A percentile compares a stretch with the other conserved stretches of the same genome.
These are phyloP conservation scores for Eulemur rubriventer DNA, from an alignment of 2,797 vertebrate species.

Conservation along the genomic window DNA sequence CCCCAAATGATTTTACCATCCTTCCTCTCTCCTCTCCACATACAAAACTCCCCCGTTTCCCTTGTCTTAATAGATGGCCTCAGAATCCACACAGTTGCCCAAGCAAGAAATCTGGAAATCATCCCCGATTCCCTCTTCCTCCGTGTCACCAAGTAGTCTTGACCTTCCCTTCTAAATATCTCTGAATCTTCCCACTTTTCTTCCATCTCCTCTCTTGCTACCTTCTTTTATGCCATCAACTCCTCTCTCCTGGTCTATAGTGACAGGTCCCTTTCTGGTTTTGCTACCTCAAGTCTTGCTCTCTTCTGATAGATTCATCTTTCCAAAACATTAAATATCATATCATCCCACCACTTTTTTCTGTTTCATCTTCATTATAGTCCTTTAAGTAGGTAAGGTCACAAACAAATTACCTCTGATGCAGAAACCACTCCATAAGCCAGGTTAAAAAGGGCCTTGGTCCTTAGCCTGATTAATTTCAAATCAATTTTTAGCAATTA, in stretches of 20 bases:
- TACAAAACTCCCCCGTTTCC: neutral
- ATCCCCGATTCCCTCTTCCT: neutral
- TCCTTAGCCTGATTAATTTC: neutral
- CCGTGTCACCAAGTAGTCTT: neutral
- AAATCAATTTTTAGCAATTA: neutral
- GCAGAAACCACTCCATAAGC: neutral
- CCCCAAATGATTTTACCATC: neutral
- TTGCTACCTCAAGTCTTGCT: neutral
- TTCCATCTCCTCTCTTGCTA: neutral
- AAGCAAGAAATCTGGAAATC: neutral
- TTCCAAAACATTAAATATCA: neutral
- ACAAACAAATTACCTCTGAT: neutral
- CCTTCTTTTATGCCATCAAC: neutral
- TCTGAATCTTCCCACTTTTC: neutral
- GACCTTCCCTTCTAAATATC: neutral
- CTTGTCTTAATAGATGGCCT: neutral
- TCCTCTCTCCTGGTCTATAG: neutral
- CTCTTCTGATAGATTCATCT: neutral
- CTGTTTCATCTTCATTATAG: neutral
- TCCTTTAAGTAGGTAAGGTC: neutral
- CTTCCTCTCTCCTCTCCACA: neutral
- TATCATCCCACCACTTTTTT: neutral
- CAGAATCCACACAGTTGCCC: neutral
- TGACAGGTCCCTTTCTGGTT: neutral
- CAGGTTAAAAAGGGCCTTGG: neutral